Evolutionary conservation across 2,797 vertebrate species (phyloP).

Genomic region (Eupleurogrammus muticus): DNA sequence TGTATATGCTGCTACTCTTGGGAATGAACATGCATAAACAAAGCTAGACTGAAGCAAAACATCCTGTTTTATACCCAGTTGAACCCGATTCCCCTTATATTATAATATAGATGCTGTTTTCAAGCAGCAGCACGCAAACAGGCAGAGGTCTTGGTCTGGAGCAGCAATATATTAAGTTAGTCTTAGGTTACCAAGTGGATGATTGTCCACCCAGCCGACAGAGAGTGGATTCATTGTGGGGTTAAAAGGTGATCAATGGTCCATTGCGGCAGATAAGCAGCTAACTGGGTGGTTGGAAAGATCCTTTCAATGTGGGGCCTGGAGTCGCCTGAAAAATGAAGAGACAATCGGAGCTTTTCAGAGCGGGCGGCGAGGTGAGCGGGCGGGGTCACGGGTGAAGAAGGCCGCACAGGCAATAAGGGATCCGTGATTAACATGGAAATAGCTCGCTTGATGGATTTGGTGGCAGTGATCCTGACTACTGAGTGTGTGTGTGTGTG

Average conservation of each 20-base stretch:
- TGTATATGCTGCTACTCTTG: neutral
- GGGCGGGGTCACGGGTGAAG: constrained; percentile 41
- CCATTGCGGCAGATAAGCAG: constrained; percentile 83
- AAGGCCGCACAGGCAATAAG: constrained; percentile 61
- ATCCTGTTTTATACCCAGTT: constrained; percentile 43
- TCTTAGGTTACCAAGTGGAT: constrained; percentile 73
- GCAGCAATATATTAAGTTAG: constrained; percentile 61
- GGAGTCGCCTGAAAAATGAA: constrained; percentile 68
- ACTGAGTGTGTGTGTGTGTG: constrained; percentile 15
- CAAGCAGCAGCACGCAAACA: constrained; percentile 35
- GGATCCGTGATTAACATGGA: constrained; percentile 53
- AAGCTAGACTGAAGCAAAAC: constrained; percentile 44
- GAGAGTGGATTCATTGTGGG: constrained; percentile 71
- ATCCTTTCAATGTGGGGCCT: constrained; percentile 68
- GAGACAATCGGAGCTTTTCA: constrained; percentile 79
- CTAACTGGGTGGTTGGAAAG: constrained; percentile 73
- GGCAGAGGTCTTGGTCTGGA: constrained; percentile 45
- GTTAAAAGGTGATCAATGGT: constrained; percentile 82
- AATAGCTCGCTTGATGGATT: constrained; percentile 57
- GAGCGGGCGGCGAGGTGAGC: constrained; percentile 58
- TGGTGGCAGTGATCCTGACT: constrained; percentile 3
- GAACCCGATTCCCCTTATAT: constrained; percentile 40
- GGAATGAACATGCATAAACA: constrained; percentile 35
- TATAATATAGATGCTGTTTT: constrained; percentile 19
- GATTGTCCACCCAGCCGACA: constrained; percentile 68